Evolutionary conservation across 2,797 vertebrate genomes (phyloP).

Genomic region (Rhinogobio ventralis): DNA sequence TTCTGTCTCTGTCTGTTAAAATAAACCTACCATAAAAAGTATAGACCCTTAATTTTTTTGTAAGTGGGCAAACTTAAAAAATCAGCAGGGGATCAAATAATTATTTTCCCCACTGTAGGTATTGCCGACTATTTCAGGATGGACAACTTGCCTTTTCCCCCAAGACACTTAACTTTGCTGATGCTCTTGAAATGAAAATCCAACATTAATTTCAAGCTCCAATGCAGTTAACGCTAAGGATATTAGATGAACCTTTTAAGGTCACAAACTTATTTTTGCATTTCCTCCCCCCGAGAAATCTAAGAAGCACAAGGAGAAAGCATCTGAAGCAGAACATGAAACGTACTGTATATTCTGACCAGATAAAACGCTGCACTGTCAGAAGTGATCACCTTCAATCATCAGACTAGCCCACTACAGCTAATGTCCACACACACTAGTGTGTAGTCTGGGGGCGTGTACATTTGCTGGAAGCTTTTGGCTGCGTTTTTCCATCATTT

Average conservation of each 20-base stretch:
- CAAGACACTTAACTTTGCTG: constrained; percentile 45
- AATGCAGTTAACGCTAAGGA: constrained; percentile 45
- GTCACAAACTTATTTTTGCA: constrained; percentile 46
- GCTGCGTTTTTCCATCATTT: constrained; percentile 23
- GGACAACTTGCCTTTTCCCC: constrained; percentile 32
- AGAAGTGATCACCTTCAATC: constrained; percentile 30
- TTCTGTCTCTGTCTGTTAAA: too few species aligned
- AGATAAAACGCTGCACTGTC: not conserved
- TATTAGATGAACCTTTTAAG: constrained; percentile 51
- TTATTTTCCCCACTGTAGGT: not conserved
- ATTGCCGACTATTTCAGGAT: constrained; percentile 27
- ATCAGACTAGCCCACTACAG: not conserved
- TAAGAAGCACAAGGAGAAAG: constrained; percentile 18
- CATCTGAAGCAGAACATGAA: constrained; percentile 26
- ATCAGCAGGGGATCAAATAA: too few species aligned
- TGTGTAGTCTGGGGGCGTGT: not conserved
- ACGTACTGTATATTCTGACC: constrained; percentile 7
- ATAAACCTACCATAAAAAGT: too few species aligned
- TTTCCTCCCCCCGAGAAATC: constrained; percentile 14
- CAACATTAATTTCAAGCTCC: constrained; percentile 60
- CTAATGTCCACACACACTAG: not conserved
- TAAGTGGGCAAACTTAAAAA: too few species aligned
- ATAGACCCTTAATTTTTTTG: too few species aligned
- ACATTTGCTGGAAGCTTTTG: constrained; percentile 10
- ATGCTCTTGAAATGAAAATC: constrained; percentile 57